Percentiles rank a stretch among this genome's conserved stretches.
These are phyloP conservation scores for Melitaea athalia DNA, from an alignment of 2,888 invertebrate species.

Conservation along the genomic window DNA sequence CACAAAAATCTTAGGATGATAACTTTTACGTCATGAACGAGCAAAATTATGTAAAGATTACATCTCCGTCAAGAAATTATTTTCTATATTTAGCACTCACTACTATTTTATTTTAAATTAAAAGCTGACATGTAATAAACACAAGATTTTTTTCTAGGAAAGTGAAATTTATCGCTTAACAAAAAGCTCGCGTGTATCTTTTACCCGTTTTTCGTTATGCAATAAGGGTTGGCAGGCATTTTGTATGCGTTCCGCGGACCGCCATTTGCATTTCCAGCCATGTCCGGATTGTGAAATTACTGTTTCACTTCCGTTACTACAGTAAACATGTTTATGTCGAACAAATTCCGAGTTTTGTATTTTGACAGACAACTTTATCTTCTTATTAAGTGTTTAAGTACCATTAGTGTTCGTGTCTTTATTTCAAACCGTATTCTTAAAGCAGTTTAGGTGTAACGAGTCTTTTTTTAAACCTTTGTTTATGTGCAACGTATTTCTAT, in stretches of 20 bases:
- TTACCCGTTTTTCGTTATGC: constrained; percentile 65
- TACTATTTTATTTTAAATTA: background rate
- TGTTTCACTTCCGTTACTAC: constrained; percentile 74
- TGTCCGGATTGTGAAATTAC: constrained; percentile 77
- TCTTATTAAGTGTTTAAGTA: background rate
- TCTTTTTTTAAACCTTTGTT: too few species aligned
- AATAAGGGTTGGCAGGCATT: constrained; percentile 70
- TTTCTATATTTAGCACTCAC: too few species aligned
- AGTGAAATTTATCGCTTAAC: constrained; percentile 69
- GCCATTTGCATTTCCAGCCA: constrained; percentile 54
- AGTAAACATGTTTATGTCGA: constrained; percentile 28
- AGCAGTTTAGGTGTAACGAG: too few species aligned
- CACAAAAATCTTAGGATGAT: too few species aligned
- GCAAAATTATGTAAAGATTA: too few species aligned
- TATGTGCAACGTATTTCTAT: too few species aligned
- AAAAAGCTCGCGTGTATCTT: constrained; percentile 60
- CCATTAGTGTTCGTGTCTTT: background rate
- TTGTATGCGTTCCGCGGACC: constrained; percentile 50
- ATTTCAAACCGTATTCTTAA: background rate
- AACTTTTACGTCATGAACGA: too few species aligned
- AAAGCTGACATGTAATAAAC: constrained; percentile 22
- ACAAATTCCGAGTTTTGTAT: constrained; percentile 17
- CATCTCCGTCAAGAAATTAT: too few species aligned
- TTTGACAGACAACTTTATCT: constrained; percentile 2
- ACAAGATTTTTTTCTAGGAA: constrained; percentile 53